These are phyloP conservation scores for Tridacna crocea DNA, from an alignment of 2,888 invertebrate genomes.

Conservation along the genomic window DNA sequence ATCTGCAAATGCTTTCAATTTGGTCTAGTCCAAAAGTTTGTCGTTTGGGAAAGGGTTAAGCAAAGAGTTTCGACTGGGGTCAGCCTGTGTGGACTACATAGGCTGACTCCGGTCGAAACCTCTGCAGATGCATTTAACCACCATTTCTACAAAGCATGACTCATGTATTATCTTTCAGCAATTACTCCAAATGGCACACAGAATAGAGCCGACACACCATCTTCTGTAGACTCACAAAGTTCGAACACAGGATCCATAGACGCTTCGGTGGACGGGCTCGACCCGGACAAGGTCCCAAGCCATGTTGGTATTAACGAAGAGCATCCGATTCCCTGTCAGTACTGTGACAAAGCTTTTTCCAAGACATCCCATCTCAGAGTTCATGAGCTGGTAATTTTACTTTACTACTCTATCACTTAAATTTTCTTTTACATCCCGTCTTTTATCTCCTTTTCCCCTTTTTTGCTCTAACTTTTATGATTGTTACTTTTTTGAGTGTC, in stretches of 20 bases:
- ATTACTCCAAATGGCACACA: background rate
- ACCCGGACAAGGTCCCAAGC: slow-evolving; percentile 86
- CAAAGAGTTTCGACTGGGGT: no score
- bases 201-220: slow-evolving; percentile 53
- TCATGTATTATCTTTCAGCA: no score
- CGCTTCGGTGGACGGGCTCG: slow-evolving; percentile 56
- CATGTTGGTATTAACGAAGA: slow-evolving; percentile 89
- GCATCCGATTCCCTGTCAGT: slow-evolving; percentile 95
- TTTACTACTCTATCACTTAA: background rate
- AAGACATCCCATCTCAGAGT: slow-evolving; percentile 94
- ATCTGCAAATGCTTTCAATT: no score
- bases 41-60: no score
- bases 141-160: no score
- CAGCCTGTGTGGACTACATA: no score
- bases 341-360: slow-evolving; percentile 96
- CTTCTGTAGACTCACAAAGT: slow-evolving; percentile 53
- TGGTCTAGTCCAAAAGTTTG: no score
- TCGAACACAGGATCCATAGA: slow-evolving; percentile 56
- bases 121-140: no score
- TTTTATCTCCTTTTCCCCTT: no score
- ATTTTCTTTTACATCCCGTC: background rate
- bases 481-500: no score
- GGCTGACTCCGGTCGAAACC: no score
- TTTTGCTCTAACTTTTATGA: no score
- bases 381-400: slow-evolving; percentile 92